A percentile compares a stretch with the other conserved stretches of the same genome.
Conservation (phyloP, 2,113 vertebrate genomes). For the Apistogramma diplotaenia region DNA sequence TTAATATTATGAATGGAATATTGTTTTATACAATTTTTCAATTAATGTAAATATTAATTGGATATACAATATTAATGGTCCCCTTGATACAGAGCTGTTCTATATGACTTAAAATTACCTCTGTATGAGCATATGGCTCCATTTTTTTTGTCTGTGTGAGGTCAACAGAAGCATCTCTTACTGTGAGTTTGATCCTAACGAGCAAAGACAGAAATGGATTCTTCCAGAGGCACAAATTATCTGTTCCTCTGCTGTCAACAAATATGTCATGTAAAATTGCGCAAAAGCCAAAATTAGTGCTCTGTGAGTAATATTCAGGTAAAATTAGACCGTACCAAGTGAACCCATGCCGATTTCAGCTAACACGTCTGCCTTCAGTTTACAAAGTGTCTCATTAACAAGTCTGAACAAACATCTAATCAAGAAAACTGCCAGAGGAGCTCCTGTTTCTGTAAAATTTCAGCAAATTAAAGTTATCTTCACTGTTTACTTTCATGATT, state of each 20-base stretch:
- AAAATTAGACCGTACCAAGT: not conserved
- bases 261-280: not conserved
- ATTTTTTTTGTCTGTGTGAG: not conserved
- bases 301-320: not conserved
- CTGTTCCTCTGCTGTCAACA: not conserved
- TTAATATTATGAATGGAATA: no score
- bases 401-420: not conserved
- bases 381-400: not conserved
- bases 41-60: no score
- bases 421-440: not conserved
- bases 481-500: not conserved
- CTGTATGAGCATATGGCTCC: no score
- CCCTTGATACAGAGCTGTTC: no score
- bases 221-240: not conserved
- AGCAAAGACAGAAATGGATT: not conserved
- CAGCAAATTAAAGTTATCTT: not conserved
- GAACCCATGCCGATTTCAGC: not conserved
- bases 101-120: no score
- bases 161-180: not conserved
- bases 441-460: not conserved
- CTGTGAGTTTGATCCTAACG: not conserved
- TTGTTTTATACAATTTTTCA: no score
- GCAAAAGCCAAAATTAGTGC: not conserved
- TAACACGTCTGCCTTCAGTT: not conserved
- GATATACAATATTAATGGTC: no score